Percentiles rank a stretch among this genome's conserved stretches.
Conservation (phyloP, 2,113 vertebrate species). For the Caloenas nicobarica region DNA sequence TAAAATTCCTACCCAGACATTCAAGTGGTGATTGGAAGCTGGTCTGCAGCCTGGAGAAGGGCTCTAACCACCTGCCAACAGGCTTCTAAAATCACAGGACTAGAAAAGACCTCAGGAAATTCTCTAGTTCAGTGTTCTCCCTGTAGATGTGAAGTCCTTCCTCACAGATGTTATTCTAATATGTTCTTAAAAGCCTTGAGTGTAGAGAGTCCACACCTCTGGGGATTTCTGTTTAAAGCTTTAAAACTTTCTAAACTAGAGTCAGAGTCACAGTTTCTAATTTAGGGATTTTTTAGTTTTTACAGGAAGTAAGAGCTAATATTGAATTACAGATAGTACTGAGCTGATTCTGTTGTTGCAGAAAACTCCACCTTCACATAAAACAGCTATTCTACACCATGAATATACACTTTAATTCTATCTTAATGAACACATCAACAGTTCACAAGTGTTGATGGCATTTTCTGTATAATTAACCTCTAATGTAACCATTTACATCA, state of each 20-base stretch:
- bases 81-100: neutral
- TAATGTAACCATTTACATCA: neutral
- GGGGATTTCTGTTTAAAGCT: neutral
- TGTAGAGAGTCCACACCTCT: neutral
- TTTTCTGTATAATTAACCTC: constrained; percentile 11
- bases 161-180: neutral
- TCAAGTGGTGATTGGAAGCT: neutral
- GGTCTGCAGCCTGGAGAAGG: neutral
- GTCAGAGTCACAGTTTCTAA: neutral
- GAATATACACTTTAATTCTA: neutral
- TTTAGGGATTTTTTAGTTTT: neutral
- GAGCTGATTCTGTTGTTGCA: neutral
- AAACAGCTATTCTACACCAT: neutral
- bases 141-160: neutral
- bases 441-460: neutral
- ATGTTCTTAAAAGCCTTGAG: neutral
- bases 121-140: neutral
- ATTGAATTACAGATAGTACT: neutral
- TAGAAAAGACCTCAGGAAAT: neutral
- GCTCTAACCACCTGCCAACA: neutral
- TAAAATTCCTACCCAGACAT: neutral
- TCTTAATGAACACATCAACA: neutral
- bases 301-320: neutral
- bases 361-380: neutral
- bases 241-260: neutral